Conservation (phyloP, 2,888 invertebrate genomes). For the Unio pictorum region DNA sequence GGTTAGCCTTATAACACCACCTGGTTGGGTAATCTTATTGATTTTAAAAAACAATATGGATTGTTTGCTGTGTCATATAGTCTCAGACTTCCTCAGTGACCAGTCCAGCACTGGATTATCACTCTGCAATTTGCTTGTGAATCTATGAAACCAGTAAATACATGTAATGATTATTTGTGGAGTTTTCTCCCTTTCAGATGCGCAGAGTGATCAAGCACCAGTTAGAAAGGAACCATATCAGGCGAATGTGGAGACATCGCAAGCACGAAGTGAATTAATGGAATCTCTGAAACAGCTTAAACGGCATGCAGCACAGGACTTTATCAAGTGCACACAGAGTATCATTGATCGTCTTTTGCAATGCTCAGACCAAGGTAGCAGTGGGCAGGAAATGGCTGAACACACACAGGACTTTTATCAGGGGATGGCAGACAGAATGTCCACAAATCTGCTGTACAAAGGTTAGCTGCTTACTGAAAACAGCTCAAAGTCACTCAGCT, state of each 20-base stretch:
- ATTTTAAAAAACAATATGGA: too few species aligned
- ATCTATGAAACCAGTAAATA: background rate
- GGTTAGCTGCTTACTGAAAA: constrained; percentile 40
- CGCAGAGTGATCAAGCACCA: constrained; percentile 23
- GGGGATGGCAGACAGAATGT: constrained; percentile 82
- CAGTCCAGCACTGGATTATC: too few species aligned
- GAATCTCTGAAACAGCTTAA: constrained; percentile 69
- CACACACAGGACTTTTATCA: constrained; percentile 92
- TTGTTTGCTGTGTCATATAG: too few species aligned
- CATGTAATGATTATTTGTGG: constrained; percentile 3
- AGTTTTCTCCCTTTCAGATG: constrained; percentile 16
- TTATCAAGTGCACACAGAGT: constrained; percentile 76
- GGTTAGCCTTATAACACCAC: too few species aligned
- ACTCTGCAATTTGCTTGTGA: too few species aligned
- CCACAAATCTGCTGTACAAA: constrained; percentile 71
- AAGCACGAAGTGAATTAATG: constrained; percentile 70
- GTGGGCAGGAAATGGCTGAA: constrained; percentile 81
- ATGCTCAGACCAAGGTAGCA: constrained; percentile 67
- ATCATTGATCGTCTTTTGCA: constrained; percentile 70
- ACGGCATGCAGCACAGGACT: constrained; percentile 70
- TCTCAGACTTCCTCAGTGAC: too few species aligned
- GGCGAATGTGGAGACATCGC: constrained; percentile 69
- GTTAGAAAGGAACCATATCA: constrained; percentile 40
- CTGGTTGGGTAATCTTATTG: too few species aligned
- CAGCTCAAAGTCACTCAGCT: too few species aligned